Base-by-base conservation (phyloP, 2,113 vertebrate genomes). In the Danionella cerebrum region DNA sequence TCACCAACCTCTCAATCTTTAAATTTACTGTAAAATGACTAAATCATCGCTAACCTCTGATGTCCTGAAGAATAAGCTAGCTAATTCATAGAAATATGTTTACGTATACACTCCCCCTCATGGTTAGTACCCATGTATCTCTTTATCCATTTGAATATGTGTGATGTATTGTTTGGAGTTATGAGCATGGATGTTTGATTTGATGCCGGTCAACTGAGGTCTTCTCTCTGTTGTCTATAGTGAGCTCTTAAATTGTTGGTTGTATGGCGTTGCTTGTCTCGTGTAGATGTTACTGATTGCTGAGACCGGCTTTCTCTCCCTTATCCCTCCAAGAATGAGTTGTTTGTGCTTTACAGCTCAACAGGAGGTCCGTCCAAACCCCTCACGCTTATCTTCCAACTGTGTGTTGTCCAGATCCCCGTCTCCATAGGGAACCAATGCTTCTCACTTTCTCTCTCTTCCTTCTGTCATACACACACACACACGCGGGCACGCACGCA, bases 301-400 rank as follows among this genome's bases (percentile, higher is more conserved):
- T 64, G 52, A 65, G 66, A 54, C 36, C 6, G 51, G 16, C 42
- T 16, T 60, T 62, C 65, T 47, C 39, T 18, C 38, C 36, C 51
- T 76, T 70, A 76, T 72, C 66, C n/a, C n/a, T 76, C 35, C 60
- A 14, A 21, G 47, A 58, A 62, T 33, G 41, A 59, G 48, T 42
- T 35, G 55, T 66, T 74, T 58, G 51, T 54, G 59, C 42, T 36
- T 29, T 42, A 18, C 21, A 14, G 33, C 77, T 66, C 41, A 29
- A 65, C 62, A 71, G 77, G 74, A 66, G 74, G 77, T 68, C 65
- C 36, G 44, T 65, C 53, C 55, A 33, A 58, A 75, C 60, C 45
- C 69, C 52, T 65, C 64, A 54, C 57, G 69, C 65, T n/a, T 52
- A 60, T 31, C 65, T 53, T 25, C 19, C 36, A 47, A 47, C 19